Percentiles rank a stretch among this genome's conserved stretches.
Conservation (phyloP, 2,113 vertebrate species). For the Ammodramus savannarum region DNA sequence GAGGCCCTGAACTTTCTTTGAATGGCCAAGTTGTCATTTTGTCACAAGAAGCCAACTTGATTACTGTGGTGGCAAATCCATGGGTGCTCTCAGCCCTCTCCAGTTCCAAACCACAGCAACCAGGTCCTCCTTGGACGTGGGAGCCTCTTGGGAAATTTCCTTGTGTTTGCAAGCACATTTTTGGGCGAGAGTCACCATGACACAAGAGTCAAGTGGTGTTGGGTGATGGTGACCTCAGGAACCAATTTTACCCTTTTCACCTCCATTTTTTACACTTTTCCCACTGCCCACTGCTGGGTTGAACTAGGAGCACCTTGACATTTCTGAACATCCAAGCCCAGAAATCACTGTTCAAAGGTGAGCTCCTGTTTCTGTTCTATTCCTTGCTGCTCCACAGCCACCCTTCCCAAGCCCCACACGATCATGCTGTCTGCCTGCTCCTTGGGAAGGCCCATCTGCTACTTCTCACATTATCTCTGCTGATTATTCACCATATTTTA, state of each 20-base stretch:
- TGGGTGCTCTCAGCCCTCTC: background rate
- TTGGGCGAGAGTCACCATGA: background rate
- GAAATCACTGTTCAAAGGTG: background rate
- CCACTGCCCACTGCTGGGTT: background rate
- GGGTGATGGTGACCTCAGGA: rapidly evolving
- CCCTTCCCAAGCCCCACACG: background rate
- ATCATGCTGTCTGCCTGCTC: background rate
- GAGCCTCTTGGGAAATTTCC: background rate
- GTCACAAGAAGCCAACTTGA: background rate
- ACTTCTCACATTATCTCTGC: background rate
- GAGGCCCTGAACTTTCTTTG: background rate
- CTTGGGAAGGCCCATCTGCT: background rate
- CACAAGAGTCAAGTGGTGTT: rapidly evolving
- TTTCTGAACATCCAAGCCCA: background rate
- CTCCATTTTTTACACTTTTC: background rate
- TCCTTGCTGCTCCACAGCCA: background rate
- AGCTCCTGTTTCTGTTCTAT: background rate
- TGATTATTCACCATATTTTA: background rate
- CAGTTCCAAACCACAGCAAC: background rate
- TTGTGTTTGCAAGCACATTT: background rate
- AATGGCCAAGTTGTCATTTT: background rate
- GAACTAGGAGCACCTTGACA: background rate
- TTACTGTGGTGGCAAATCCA: background rate
- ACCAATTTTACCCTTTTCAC: background rate
- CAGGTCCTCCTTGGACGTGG: background rate